These are phyloP conservation scores for Bombus ignitus DNA, from an alignment of 1,140 invertebrate genomes.

Conservation along the genomic window DNA sequence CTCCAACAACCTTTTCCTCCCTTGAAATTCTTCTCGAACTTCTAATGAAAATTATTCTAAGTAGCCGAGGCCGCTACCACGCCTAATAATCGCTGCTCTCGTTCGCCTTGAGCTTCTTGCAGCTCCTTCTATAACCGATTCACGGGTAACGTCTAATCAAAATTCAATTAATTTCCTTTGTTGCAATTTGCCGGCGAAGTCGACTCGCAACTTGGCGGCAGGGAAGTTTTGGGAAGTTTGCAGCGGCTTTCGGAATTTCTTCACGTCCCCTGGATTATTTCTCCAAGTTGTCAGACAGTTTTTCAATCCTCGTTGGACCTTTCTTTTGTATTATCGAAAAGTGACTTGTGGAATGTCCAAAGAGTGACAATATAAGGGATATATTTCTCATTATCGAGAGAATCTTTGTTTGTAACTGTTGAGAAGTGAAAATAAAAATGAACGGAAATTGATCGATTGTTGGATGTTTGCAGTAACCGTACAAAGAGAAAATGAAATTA, in stretches of 20 bases:
- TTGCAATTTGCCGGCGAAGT: background rate
- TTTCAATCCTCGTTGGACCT: too few relatives aligned
- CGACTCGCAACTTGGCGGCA: background rate
- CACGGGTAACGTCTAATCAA: slow-evolving; percentile 35
- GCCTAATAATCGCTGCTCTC: slow-evolving; percentile 40
- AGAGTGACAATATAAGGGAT: background rate
- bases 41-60: slow-evolving; percentile 50
- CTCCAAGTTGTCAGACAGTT: background rate
- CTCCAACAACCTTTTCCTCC: background rate
- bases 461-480: too few relatives aligned
- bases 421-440: too few relatives aligned
- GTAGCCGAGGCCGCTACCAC: slow-evolving; percentile 26
- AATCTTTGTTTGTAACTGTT: too few relatives aligned
- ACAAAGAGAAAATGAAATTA: too few relatives aligned
- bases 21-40: slow-evolving; percentile 51
- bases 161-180: slow-evolving; percentile 43
- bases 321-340: background rate
- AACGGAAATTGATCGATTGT: too few relatives aligned
- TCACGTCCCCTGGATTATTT: background rate
- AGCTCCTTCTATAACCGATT: slow-evolving; percentile 25
- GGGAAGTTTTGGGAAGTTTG: background rate
- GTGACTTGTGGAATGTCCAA: background rate
- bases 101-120: background rate
- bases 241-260: background rate
- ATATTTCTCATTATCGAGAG: background rate